These are phyloP conservation scores for Margaritifera margaritifera DNA, from an alignment of 2,888 invertebrate species.

Conservation along the genomic window DNA sequence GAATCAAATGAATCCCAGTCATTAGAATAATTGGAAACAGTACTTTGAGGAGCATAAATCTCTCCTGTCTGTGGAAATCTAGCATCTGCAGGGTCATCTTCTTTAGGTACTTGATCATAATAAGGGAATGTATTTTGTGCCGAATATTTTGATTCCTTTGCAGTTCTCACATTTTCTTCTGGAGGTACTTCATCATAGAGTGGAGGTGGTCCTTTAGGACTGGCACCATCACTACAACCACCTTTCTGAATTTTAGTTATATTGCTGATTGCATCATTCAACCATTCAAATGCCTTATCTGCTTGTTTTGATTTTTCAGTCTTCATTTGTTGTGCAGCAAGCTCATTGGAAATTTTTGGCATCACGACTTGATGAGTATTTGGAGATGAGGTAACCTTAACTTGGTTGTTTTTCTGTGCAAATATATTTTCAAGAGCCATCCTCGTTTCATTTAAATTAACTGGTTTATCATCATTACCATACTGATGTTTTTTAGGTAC, in stretches of 20 bases:
- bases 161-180: conserved; percentile 17
- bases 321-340: conserved; percentile 8
- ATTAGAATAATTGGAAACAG: conserved; percentile 28
- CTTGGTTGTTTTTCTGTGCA: conserved; percentile 11
- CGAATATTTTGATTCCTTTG: conserved; percentile 19
- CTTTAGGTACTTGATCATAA: conserved; percentile 56
- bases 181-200: conserved; percentile 17
- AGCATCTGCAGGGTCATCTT: conserved; percentile 40
- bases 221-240: too few relatives aligned
- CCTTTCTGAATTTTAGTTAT: conserved; percentile 46
- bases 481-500: too few relatives aligned
- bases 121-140: conserved; percentile 16
- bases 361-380: conserved; percentile 1
- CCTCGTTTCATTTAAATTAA: conserved; percentile 22
- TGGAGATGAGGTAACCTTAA: conserved; percentile 1
- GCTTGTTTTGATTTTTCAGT: conserved; percentile 13
- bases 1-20: conserved; percentile 60
- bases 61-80: conserved; percentile 30
- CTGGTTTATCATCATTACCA: background rate
- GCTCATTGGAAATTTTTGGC: conserved; percentile 5
- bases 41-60: conserved; percentile 44
- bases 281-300: conserved; percentile 74
- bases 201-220: conserved; percentile 19
- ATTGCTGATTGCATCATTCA: conserved; percentile 69
- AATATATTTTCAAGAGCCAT: conserved; percentile 31